phyloP scores from a whole-genome alignment of 1,140 invertebrate genomes.

The Amyelois transitella region DNA sequence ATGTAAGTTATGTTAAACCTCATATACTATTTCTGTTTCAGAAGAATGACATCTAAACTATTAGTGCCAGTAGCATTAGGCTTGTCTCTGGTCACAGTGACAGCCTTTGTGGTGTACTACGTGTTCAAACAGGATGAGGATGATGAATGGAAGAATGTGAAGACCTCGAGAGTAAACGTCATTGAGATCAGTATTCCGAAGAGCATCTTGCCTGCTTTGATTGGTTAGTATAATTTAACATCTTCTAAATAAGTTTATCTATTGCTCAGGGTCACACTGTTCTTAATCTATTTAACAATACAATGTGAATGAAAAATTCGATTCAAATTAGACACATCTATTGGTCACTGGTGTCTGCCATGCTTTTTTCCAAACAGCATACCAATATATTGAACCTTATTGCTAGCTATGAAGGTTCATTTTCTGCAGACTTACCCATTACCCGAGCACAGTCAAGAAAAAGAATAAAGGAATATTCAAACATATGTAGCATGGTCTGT shows the following conservation, averaged over 20 bases:
- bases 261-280: neutral
- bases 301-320: neutral
- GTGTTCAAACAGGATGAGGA: conserved; percentile 61
- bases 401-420: too few species aligned
- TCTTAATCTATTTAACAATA: neutral
- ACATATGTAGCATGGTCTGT: too few species aligned
- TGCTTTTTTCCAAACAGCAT: too few species aligned
- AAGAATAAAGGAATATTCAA: too few species aligned
- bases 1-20: conserved; percentile 2
- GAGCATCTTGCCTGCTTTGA: conserved; percentile 55
- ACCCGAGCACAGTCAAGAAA: too few species aligned
- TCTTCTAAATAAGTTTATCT: neutral
- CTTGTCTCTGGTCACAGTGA: conserved; percentile 53
- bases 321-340: neutral
- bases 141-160: conserved; percentile 32
- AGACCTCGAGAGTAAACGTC: conserved; percentile 41
- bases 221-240: conserved; percentile 47
- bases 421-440: too few species aligned
- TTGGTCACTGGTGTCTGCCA: too few species aligned
- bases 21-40: conserved; percentile 27
- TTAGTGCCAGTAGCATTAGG: conserved; percentile 50
- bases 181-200: conserved; percentile 62
- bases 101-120: conserved; percentile 61
- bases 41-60: conserved; percentile 48
- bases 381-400: too few species aligned